phyloP scores from a whole-genome alignment of 2,113 vertebrate genomes.

The Piaya cayana region DNA sequence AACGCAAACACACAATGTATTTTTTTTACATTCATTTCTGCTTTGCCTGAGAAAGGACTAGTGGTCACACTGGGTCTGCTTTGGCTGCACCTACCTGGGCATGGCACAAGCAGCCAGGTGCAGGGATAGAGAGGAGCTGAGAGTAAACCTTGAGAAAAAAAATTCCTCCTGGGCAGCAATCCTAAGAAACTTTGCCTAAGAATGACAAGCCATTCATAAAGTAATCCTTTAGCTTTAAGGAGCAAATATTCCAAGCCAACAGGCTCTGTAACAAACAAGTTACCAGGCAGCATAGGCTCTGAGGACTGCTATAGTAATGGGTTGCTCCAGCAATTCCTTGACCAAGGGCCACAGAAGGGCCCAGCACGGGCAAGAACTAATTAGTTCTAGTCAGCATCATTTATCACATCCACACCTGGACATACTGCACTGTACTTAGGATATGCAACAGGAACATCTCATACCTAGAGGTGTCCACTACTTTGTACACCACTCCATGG shows the following conservation, averaged over 20 bases:
- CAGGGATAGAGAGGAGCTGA: background rate
- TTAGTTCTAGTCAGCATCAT: background rate
- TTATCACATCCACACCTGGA: background rate
- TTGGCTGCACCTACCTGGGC: background rate
- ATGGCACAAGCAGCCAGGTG: background rate
- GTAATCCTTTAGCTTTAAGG: background rate
- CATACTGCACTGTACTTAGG: background rate
- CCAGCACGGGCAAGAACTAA: background rate
- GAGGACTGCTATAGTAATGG: background rate
- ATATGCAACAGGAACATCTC: background rate
- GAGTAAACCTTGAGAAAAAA: background rate
- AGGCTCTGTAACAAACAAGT: background rate
- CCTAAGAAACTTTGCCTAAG: background rate
- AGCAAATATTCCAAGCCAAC: background rate
- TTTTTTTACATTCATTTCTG: background rate
- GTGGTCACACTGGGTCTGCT: background rate
- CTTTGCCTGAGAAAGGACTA: background rate
- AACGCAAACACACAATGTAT: background rate
- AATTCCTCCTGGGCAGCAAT: background rate
- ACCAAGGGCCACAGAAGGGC: background rate
- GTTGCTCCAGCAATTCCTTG: background rate
- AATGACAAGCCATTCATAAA: background rate
- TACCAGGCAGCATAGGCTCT: background rate
- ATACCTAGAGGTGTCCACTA: slow-evolving; percentile 93
- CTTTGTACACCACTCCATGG: slow-evolving; percentile 90